A percentile compares a stretch with the other conserved stretches of the same genome.
These are phyloP conservation scores for Schizotus pectinicornis DNA, from an alignment of 2,888 invertebrate genomes.

Conservation along the genomic window DNA sequence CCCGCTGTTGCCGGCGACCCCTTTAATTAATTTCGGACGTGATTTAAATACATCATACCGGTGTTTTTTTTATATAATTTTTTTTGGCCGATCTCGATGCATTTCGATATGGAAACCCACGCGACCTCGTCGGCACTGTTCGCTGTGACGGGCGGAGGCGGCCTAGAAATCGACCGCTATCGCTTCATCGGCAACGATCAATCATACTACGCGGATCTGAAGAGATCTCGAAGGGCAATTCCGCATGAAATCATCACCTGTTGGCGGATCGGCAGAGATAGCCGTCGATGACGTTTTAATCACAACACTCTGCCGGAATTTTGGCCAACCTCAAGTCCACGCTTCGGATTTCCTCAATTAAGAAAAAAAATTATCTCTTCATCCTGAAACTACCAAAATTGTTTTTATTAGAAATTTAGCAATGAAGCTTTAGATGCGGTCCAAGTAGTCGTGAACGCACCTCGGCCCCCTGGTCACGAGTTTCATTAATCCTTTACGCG, in stretches of 20 bases:
- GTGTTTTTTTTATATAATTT: background rate
- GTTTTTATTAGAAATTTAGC: too few relatives aligned
- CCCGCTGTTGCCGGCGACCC: slow-evolving; percentile 4
- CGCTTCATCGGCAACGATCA: slow-evolving; percentile 11
- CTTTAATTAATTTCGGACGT: slow-evolving; percentile 3
- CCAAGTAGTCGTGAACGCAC: background rate
- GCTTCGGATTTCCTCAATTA: too few relatives aligned
- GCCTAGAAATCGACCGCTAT: background rate
- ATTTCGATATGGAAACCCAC: background rate
- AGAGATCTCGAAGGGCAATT: slow-evolving; percentile 2
- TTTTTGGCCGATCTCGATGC: slow-evolving; percentile 1
- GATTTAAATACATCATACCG: slow-evolving; percentile 1
- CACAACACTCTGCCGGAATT: too few relatives aligned
- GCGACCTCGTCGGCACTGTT: background rate
- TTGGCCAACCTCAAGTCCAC: too few relatives aligned
- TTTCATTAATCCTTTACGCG: slow-evolving; percentile 9
- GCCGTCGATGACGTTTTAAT: background rate
- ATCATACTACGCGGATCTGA: slow-evolving; percentile 1
- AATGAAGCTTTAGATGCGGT: too few relatives aligned
- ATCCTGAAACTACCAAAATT: too few relatives aligned
- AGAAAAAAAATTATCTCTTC: too few relatives aligned
- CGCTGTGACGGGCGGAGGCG: slow-evolving; percentile 8
- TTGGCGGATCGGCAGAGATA: background rate
- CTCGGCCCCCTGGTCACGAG: slow-evolving; percentile 8
- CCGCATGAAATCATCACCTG: slow-evolving; percentile 10